phyloP scores from a whole-genome alignment of 2,888 invertebrate species.

The Leptopilina syphax region DNA sequence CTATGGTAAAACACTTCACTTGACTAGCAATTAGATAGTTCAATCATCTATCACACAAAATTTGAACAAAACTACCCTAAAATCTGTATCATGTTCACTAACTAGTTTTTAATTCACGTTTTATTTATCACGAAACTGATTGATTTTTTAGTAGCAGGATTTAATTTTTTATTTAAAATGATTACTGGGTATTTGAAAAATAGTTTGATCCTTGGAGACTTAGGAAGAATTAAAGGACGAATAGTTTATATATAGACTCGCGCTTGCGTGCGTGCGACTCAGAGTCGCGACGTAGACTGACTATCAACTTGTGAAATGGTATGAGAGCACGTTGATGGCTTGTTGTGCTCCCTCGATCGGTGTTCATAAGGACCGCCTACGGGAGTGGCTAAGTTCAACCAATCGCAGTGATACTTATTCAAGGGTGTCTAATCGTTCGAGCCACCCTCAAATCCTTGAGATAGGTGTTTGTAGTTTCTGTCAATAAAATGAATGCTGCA shows the following conservation, averaged over 20 bases:
- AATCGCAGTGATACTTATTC: conserved; percentile 59
- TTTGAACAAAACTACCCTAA: neutral
- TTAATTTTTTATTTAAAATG: neutral
- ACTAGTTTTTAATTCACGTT: conserved; percentile 6
- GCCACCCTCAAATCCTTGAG: conserved; percentile 38
- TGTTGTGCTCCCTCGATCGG: conserved; percentile 53
- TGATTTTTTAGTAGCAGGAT: neutral
- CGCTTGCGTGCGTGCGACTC: conserved; percentile 69
- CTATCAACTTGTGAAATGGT: conserved; percentile 50
- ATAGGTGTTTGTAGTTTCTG: conserved; percentile 27
- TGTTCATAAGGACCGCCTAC: conserved; percentile 64
- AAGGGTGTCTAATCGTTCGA: conserved; percentile 62
- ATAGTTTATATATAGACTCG: conserved; percentile 43
- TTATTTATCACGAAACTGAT: neutral
- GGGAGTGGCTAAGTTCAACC: conserved; percentile 69
- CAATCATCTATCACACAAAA: conserved; percentile 6
- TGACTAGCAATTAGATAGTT: conserved; percentile 29
- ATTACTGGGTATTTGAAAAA: neutral
- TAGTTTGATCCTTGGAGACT: neutral
- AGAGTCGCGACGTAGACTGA: conserved; percentile 71
- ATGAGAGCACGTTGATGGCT: conserved; percentile 60
- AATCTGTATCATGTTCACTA: conserved; percentile 17
- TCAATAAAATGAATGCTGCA: neutral
- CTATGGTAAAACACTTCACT: conserved; percentile 36
- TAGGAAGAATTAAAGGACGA: neutral